These are phyloP conservation scores for Sylvilagus bachmani DNA, from an alignment of 2,113 vertebrate genomes.

Conservation along the genomic window DNA sequence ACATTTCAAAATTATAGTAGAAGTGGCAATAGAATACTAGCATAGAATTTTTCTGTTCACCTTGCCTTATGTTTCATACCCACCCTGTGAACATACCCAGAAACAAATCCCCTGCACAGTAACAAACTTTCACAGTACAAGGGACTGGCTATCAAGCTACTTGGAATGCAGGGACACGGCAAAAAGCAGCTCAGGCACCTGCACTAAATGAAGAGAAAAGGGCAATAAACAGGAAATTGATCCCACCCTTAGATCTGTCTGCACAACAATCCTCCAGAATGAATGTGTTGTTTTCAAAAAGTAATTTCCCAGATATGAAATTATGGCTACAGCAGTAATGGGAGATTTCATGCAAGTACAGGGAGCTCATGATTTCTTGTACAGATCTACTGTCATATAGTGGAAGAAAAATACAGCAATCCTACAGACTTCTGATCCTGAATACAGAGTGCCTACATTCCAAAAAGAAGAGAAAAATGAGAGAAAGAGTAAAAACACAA, in stretches of 20 bases:
- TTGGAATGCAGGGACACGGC: background rate
- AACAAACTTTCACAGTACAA: background rate
- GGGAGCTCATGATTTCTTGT: background rate
- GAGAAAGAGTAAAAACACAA: background rate
- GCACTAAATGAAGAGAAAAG: background rate
- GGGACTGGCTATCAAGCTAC: background rate
- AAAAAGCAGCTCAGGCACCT: background rate
- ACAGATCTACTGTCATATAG: background rate
- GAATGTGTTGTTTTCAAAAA: constrained; percentile 23
- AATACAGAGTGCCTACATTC: background rate
- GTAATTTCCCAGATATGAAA: constrained; percentile 37
- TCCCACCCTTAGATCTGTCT: background rate
- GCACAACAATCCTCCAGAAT: background rate
- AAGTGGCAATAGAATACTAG: background rate
- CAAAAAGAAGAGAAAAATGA: background rate
- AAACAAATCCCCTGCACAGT: background rate
- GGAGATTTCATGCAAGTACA: constrained; percentile 22
- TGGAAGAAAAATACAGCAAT: background rate
- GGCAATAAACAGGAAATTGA: constrained; percentile 15
- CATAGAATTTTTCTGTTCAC: background rate
- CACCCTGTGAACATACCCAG: background rate
- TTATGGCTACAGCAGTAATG: background rate
- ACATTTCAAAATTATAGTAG: constrained; percentile 18
- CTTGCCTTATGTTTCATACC: background rate
- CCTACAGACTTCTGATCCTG: background rate